Conservation (phyloP, 2,797 vertebrate genomes). For the Coracias cyanogaster region DNA sequence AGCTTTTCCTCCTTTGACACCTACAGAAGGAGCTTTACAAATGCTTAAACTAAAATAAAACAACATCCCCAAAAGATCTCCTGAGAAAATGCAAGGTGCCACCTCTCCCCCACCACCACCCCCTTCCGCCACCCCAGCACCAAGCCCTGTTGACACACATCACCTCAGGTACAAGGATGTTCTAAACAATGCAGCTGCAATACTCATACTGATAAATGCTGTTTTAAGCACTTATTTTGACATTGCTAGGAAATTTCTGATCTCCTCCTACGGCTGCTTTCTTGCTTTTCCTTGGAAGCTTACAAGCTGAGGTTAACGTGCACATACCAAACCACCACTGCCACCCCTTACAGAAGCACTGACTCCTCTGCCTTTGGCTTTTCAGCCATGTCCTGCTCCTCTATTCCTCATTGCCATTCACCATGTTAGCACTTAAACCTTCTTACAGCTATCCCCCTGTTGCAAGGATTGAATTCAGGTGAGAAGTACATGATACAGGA, state of each 20-base stretch:
- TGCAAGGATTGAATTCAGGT: background rate
- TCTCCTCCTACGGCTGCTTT: background rate
- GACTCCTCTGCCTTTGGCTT: background rate
- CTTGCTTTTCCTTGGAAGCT: background rate
- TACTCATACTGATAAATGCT: background rate
- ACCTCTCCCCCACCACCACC: background rate
- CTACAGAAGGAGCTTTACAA: background rate
- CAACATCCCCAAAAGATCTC: background rate
- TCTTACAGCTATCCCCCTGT: background rate
- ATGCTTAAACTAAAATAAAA: background rate
- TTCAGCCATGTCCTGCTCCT: background rate
- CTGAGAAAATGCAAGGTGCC: background rate
- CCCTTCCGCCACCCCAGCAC: background rate
- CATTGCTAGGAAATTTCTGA: background rate
- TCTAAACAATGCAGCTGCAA: background rate
- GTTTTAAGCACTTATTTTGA: background rate
- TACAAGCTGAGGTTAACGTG: background rate
- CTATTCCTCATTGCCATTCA: background rate
- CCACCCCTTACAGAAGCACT: background rate
- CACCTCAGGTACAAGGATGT: background rate
- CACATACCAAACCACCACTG: background rate
- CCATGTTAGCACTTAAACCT: background rate
- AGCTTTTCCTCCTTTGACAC: background rate
- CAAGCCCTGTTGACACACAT: background rate
- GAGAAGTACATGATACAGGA: background rate